Base-by-base conservation (phyloP, 2,113 vertebrate species). In the Callithrix jacchus region DNA sequence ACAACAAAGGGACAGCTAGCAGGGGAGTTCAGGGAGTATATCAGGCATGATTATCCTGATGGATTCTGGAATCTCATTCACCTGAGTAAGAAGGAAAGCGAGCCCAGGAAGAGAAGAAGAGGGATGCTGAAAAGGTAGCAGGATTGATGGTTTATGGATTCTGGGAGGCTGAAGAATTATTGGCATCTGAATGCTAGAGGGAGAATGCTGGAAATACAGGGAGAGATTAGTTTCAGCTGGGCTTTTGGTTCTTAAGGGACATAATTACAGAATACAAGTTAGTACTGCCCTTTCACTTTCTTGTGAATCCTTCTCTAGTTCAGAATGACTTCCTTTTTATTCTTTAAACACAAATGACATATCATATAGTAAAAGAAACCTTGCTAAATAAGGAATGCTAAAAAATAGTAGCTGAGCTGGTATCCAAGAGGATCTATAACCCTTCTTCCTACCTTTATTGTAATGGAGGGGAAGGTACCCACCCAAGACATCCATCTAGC, bases 71-170 rank as follows among this genome's bases (percentile, higher is more conserved):
- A 68, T 87, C 25, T 2, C 47, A 30, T 85, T 40, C n/a, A 64
- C 84, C 35, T 93, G 32, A 56, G 89, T 71, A 83, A 89, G 80
- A 49, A 45, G 49, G 14, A 58, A 40, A 91, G 45, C 23, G 40
- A 79, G 82, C 85, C 66, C 27, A 35, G 42, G 86, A 77, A 56
- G 49, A 97, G 68, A 42, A 14, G 70, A 80, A 42, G 64, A 73
- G 56, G 82, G 68, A 32, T 82, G 79, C 82, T 85, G 52, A 58
- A 92, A 76, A 94, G 71, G 58, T 85, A n/a, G 52, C 83, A 52
- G 66, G 56, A 87, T 98, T 89, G 79, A 9, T 94, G 68, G 77
- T 16, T 25, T 91, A 82, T 93, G 88, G 89, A 96, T 93, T 73
- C 8, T 83, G 35, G 92, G 21, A 74, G 4, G 12, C 54, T 58